These are phyloP conservation scores for Fundulus diaphanus DNA, from an alignment of 2,797 vertebrate genomes.

Conservation along the genomic window DNA sequence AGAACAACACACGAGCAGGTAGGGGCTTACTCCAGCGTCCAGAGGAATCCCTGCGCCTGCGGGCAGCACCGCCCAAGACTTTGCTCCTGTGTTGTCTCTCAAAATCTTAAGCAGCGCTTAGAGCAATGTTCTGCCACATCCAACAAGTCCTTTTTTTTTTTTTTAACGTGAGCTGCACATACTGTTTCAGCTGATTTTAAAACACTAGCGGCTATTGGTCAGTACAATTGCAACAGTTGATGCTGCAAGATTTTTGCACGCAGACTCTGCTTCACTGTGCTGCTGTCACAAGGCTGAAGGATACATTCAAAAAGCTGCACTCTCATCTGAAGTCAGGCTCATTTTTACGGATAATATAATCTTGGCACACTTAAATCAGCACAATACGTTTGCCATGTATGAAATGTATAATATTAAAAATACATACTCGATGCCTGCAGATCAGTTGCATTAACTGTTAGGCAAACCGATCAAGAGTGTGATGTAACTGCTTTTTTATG, in stretches of 20 bases:
- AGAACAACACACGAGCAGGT: conserved; percentile 8
- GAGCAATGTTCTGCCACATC: not conserved
- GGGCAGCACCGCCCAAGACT: conserved; percentile 4
- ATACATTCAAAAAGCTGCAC: conserved; percentile 16
- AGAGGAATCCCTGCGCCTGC: conserved; percentile 3
- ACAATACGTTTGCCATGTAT: too few species aligned
- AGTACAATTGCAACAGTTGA: not conserved
- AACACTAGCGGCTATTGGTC: not conserved
- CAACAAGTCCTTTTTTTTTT: not conserved
- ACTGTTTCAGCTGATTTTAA: not conserved
- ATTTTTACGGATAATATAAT: conserved; percentile 10
- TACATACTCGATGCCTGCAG: not conserved
- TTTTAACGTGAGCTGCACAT: not conserved
- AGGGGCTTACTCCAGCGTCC: not conserved
- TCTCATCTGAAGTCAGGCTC: not conserved
- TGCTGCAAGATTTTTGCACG: conserved; percentile 12
- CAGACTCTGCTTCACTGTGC: not conserved
- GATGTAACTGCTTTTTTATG: too few species aligned
- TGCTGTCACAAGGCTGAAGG: conserved; percentile 8
- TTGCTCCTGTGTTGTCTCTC: not conserved
- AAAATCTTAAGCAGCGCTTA: not conserved
- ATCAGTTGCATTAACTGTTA: conserved; percentile 4
- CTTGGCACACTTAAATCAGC: too few species aligned
- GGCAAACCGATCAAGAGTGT: not conserved
- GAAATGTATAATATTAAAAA: not conserved